Evolutionary conservation across 2,797 vertebrate genomes (phyloP).

Genomic region (Myiotriccus ornatus): DNA sequence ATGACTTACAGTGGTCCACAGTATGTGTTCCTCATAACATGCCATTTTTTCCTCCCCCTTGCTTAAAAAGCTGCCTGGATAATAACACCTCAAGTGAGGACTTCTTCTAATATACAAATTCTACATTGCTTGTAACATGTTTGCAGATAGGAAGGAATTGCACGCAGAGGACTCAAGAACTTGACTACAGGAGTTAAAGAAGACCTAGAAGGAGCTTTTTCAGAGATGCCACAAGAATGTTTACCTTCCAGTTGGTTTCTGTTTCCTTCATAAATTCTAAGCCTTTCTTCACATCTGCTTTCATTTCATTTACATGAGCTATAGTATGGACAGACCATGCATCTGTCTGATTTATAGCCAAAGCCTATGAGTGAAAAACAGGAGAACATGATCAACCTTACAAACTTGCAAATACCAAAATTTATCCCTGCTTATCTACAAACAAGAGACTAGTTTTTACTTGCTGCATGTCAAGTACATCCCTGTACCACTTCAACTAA

Average conservation of each 20-base stretch:
- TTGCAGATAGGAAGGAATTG: not conserved
- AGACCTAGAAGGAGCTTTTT: not conserved
- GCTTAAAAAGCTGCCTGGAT: not conserved
- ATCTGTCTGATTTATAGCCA: conserved; percentile 81
- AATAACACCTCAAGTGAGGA: not conserved
- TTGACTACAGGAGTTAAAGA: not conserved
- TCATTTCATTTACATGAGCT: conserved; percentile 93
- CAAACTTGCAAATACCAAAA: not conserved
- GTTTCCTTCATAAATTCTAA: conserved; percentile 86
- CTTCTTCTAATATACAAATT: not conserved
- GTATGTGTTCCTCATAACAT: not conserved
- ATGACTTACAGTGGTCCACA: not conserved
- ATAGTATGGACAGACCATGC: conserved; percentile 89
- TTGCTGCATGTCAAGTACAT: not conserved
- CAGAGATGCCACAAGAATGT: not conserved
- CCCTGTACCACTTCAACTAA: not conserved
- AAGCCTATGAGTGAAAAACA: conserved; percentile 72
- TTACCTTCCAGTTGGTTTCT: conserved; percentile 90
- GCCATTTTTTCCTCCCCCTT: not conserved
- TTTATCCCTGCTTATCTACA: not conserved
- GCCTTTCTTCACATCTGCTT: conserved; percentile 83
- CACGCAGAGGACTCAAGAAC: not conserved
- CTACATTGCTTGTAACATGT: not conserved
- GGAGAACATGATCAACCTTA: not conserved
- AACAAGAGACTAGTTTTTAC: not conserved